Base-by-base conservation (phyloP, 2,113 vertebrate genomes). In the Martes martes region DNA sequence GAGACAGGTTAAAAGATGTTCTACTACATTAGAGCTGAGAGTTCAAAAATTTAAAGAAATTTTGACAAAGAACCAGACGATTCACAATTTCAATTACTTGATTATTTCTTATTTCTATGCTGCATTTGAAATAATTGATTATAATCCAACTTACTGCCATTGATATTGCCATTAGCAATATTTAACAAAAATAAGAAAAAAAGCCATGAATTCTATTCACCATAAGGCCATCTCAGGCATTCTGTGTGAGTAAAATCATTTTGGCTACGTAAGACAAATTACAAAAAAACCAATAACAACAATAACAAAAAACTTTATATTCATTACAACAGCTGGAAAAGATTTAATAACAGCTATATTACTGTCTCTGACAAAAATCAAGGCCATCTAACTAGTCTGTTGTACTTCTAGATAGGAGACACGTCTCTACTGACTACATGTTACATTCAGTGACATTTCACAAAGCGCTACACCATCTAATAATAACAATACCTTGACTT, bases 141-240 rank as follows among this genome's bases (percentile, higher is more conserved):
- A 69, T 50, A 67, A 28, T 95, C 65, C 39, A 42, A 74, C 21
- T 89, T 45, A 86, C 21, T 73, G 57, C 36, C 79, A 84, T 42
- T 42, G 5, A 42, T 42, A 42, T 42, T 42, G 39, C 39, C 63
- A 92, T n/a, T 63, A 89, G 52, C 61, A 89, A 71, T 61, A 92
- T 71, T 92, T 87, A 96, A 94, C 18, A 94, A 96, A 91, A 91
- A 65, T 94, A 61, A 76, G 42, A 14, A 76, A 76, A 45, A 76
- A 76, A 76, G 24, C 42, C 26, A 83, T 69, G 15, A 61, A 78
- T 50, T 80, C 85, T 80, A 73, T 33, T 31, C 13, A 85, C 50
- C 71, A 90, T 81, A 86, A 81, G 45, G 18, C 1, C 55, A 63
- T 28, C 21, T 71, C 33, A 61, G 52, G 57, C n/a, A 89, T 31